phyloP scores from a whole-genome alignment of 2,113 vertebrate species.

The Phrynosoma blainvillii region DNA sequence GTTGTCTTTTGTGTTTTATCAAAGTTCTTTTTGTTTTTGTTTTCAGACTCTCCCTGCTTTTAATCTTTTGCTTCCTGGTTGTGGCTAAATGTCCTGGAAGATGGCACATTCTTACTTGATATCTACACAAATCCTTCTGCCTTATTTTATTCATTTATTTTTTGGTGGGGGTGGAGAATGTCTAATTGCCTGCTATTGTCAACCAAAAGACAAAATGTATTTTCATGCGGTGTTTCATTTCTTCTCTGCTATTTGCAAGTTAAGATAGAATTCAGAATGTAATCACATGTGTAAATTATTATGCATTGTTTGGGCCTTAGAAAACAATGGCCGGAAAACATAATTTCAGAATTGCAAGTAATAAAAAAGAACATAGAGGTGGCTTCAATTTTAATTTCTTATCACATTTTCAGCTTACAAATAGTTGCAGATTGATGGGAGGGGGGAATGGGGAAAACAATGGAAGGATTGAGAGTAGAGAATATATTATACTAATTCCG shows the following conservation, averaged over 20 bases:
- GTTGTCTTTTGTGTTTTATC: slow-evolving; percentile 1
- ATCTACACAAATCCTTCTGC: slow-evolving; percentile 22
- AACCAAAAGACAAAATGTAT: slow-evolving; percentile 7
- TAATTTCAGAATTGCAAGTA: slow-evolving; percentile 3
- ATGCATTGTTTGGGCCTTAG: not conserved
- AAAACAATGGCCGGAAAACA: slow-evolving; percentile 15
- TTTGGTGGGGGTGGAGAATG: not conserved
- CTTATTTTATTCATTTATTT: slow-evolving; percentile 18
- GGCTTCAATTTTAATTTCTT: not conserved
- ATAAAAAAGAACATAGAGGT: not conserved
- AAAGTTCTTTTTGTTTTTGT: not conserved
- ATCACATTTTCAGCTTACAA: not conserved
- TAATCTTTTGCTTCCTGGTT: not conserved
- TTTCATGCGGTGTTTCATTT: slow-evolving; percentile 27
- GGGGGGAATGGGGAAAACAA: not conserved
- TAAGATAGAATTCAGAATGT: not conserved
- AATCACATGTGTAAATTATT: slow-evolving; percentile 29
- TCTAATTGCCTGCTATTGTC: slow-evolving; percentile 26
- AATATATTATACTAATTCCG: not conserved
- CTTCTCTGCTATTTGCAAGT: slow-evolving; percentile 20
- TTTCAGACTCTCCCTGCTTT: not conserved
- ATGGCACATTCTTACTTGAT: slow-evolving; percentile 15
- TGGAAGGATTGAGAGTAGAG: not conserved
- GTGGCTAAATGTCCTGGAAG: slow-evolving; percentile 30
- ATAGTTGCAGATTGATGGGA: not conserved